Evolutionary conservation across 2,888 invertebrate species (phyloP).

Genomic region (Xylocampa areola): DNA sequence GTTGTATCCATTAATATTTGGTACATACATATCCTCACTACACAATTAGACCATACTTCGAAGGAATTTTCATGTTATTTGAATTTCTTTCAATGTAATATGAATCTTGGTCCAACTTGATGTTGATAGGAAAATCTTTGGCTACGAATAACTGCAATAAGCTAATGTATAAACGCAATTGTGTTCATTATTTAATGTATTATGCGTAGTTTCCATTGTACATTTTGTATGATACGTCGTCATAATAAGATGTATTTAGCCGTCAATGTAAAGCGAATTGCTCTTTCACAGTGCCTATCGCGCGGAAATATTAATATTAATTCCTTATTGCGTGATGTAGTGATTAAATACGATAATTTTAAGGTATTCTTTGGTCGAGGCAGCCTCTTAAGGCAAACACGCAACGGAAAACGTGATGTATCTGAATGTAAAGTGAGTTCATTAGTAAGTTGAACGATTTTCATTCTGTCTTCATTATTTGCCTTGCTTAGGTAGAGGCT

Average conservation of each 20-base stretch:
- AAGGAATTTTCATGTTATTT: constrained; percentile 20
- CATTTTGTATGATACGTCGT: constrained; percentile 75
- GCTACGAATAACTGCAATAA: constrained; percentile 67
- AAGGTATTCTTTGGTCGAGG: constrained; percentile 29
- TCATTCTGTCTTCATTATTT: not conserved
- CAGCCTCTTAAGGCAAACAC: constrained; percentile 15
- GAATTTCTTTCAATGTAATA: constrained; percentile 18
- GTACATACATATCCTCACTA: constrained; percentile 31
- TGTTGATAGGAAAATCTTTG: constrained; percentile 47
- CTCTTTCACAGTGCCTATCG: constrained; percentile 63
- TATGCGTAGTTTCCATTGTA: constrained; percentile 75
- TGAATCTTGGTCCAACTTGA: constrained; percentile 43
- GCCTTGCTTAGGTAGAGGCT: constrained; percentile 9
- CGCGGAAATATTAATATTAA: constrained; percentile 51
- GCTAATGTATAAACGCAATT: constrained; percentile 72
- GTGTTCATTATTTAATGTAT: constrained; percentile 85
- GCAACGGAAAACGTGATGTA: constrained; percentile 13
- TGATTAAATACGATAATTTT: constrained; percentile 33
- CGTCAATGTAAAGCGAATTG: constrained; percentile 52
- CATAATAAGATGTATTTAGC: constrained; percentile 55
- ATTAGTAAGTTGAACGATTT: constrained; percentile 6
- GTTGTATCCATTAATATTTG: constrained; percentile 20
- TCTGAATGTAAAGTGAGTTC: not conserved
- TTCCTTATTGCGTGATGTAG: constrained; percentile 52
- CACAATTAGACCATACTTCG: constrained; percentile 9